Evolutionary conservation across 2,888 invertebrate species (phyloP), one percentile per base, ranked within the genome.

Genomic region (Macrosoma leucophasiata): DNA sequence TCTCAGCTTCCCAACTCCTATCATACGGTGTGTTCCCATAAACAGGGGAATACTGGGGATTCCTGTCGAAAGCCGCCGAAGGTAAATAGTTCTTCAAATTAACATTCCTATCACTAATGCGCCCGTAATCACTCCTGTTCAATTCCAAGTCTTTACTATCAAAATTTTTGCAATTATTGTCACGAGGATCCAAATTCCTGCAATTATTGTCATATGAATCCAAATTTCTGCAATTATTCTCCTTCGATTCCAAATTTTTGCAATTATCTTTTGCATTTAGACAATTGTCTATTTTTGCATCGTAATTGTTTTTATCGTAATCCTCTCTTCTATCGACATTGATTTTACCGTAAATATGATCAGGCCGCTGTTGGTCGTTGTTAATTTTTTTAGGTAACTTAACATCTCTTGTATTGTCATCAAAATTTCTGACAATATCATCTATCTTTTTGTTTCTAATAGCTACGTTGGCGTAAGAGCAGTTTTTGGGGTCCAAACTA

Each of bases 341-440:
- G 7, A 81, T 81, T 47, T 69, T 78, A 0, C 82, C 82, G 32
- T 84, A 82, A n/a, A 79, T 62, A 36, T 75, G 66, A 19, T 77
- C 72, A n/a, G 46, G 52, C 28, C 65, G 64, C 10, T 69, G 63
- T 32, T 77, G 69, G 19, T 81, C 78, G 9, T 84, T 81, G 29
- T 79, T 77, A 0, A 81, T 58, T 52, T 81, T 84, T 41, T 84
- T 81, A 1, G 75, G 72, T 18, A 77, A 43, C 41, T 74, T 76
- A n/a, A 48, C 41, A 1, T 61, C 58, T 39, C 53, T 29, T 1
- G 50, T 74, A 49, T 55, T 78, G 54, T 76, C 88, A 47, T 73
- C 85, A 48, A 73, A 87, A 46, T 82, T 88, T 43, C 78, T 66
- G 0, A 81, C 79, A 0, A 84, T 76, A 18, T 84, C 82, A 1